Evolutionary conservation across 1,140 invertebrate genomes (phyloP).

Genomic region (Centruroides sculpturatus): DNA sequence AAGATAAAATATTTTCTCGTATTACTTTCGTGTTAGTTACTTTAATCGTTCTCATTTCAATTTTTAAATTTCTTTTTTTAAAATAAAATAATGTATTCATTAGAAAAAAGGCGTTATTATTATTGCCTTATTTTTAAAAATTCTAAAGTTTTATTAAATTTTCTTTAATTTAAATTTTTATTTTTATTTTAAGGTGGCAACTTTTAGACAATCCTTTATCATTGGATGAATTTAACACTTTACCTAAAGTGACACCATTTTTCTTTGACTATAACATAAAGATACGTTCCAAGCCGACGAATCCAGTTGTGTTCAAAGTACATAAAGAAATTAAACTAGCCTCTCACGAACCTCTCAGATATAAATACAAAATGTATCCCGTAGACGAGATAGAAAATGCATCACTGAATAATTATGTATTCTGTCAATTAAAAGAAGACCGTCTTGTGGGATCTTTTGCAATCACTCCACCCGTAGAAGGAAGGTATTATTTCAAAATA

Average conservation of each 20-base stretch:
- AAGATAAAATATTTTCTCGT: no score
- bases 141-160: no score
- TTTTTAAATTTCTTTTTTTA: no score
- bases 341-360: constrained; percentile 22
- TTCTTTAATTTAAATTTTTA: background rate
- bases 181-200: constrained; percentile 32
- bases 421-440: constrained; percentile 27
- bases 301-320: constrained; percentile 20
- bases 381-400: constrained; percentile 24
- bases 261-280: constrained; percentile 27
- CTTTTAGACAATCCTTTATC: constrained; percentile 34
- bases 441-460: constrained; percentile 24
- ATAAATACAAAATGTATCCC: constrained; percentile 23
- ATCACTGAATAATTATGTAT: constrained; percentile 27
- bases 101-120: no score
- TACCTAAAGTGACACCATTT: constrained; percentile 30
- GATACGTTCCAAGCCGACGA: constrained; percentile 19
- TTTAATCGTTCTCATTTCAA: no score
- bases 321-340: constrained; percentile 22
- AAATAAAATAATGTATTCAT: no score
- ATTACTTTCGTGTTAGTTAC: no score
- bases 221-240: constrained; percentile 35
- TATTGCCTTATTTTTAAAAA: no score
- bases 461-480: constrained; percentile 23
- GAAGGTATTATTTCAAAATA: constrained; percentile 26